phyloP scores from a whole-genome alignment of 2,113 vertebrate species.

The Sminthopsis crassicaudata region DNA sequence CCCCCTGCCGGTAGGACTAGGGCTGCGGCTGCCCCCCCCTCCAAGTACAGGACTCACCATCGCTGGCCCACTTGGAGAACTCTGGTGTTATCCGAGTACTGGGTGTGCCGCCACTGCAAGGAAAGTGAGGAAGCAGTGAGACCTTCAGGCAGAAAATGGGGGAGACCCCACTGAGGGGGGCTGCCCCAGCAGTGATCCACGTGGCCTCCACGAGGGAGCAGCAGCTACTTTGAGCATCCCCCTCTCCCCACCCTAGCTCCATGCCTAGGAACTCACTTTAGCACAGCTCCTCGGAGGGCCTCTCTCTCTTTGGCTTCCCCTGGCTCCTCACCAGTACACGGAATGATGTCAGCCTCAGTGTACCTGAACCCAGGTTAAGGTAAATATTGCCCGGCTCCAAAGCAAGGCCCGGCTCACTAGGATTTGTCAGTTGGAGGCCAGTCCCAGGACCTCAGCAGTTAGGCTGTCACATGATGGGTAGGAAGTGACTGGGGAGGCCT shows the following conservation, averaged over 20 bases:
- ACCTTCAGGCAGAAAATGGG: neutral
- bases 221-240: neutral
- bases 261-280: conserved; percentile 90
- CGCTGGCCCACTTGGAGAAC: conserved; percentile 98
- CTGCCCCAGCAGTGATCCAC: neutral
- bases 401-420: neutral
- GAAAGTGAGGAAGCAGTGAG: conserved; percentile 40
- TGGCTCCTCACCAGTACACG: conserved; percentile 98
- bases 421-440: neutral
- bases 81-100: conserved; percentile 98
- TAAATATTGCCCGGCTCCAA: conserved; percentile 7
- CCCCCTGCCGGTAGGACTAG: neutral
- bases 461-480: neutral
- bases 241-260: neutral
- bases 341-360: conserved; percentile 98
- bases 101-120: conserved; percentile 93
- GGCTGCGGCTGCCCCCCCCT: neutral
- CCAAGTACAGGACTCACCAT: conserved; percentile 88
- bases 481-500: neutral
- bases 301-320: conserved; percentile 98
- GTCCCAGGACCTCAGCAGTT: neutral
- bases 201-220: fast-evolving
- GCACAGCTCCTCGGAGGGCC: conserved; percentile 95
- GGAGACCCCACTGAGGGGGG: neutral
- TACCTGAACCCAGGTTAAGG: conserved; percentile 92